Evolutionary conservation across 2,888 invertebrate genomes (phyloP).

Genomic region (Celastrina argiolus): DNA sequence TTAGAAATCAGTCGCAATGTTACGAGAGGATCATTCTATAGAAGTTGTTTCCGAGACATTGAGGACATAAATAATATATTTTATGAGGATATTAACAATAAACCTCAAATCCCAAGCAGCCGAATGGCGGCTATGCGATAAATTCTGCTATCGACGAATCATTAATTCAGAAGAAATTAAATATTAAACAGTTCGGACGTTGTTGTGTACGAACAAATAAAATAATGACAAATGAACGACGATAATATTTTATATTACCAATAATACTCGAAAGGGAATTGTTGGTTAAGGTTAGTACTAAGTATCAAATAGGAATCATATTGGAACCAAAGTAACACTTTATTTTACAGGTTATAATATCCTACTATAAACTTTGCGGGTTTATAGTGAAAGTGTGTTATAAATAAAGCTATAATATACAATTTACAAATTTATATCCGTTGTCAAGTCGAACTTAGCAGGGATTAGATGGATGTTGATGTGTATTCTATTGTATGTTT

Average conservation of each 20-base stretch:
- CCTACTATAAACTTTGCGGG: no score
- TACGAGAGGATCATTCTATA: neutral
- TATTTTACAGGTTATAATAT: no score
- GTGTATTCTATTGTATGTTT: no score
- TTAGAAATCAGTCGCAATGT: neutral
- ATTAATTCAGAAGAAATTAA: constrained; percentile 15
- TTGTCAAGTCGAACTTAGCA: no score
- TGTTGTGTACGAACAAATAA: neutral
- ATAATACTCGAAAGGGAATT: no score
- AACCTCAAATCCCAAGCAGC: constrained; percentile 15
- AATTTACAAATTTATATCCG: no score
- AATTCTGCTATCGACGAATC: constrained; percentile 6
- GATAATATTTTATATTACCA: neutral
- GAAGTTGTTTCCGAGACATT: neutral
- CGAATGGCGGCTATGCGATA: constrained; percentile 21
- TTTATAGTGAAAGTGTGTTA: no score
- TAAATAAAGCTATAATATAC: no score
- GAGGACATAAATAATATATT: constrained; percentile 30
- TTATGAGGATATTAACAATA: constrained; percentile 12
- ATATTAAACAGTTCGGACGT: constrained; percentile 10
- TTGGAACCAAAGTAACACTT: no score
- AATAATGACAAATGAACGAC: neutral
- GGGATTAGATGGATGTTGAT: no score
- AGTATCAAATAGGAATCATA: no score
- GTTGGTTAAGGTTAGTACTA: no score